Base-by-base conservation (phyloP, 2,888 invertebrate species). In the Ophioninae sp. region DNA sequence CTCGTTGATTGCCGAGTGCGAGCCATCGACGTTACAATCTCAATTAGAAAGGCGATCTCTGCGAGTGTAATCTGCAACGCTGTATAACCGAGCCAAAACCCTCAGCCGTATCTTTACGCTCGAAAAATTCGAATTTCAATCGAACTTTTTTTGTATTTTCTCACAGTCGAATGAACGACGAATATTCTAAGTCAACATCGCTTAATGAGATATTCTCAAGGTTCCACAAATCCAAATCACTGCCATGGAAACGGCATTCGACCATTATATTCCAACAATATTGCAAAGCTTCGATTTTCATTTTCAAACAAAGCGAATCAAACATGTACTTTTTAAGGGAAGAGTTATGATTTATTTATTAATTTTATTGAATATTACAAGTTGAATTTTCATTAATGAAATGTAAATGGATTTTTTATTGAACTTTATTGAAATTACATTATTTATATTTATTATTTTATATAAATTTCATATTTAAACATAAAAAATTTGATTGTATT, bases 1-100 rank as follows among this genome's bases (percentile, higher is more conserved):
- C 72, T 51, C 39, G 64, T 39, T 51, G 51, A 69, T 69, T 58
- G 64, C 61, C 59, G 44, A 63, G 80, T 72, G 71, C 51, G 58
- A 77, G 17, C 37, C 51, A 64, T 75, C 61, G 23, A 68, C 81
- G 51, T 82, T 39, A 39, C 22, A 20, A n/a, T 64, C 59, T 82
- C 79, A 82, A 85, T 85, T 85, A 85, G 85, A 85, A 85, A 85
- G 85, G 85, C 77, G 69, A 82, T 82, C 72, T 67, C 22, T 37
- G 58, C 44, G 37, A n/a, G 71, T 17, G 37, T 58, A 58, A 22
- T 69, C 37, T 17, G 77, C 13, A 23, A 23, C 22, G 63, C 63
- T 41, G 20, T 68, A n/a, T 51, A 71, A 72, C 7, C 56, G 22
- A 67, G 37, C 44, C 64, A 17, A 37, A 58, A 20, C 59, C 13